Percentiles rank a stretch among this genome's conserved stretches.
Evolutionary conservation across 2,797 vertebrate genomes (phyloP).

Genomic region (Xenentodon cancila): DNA sequence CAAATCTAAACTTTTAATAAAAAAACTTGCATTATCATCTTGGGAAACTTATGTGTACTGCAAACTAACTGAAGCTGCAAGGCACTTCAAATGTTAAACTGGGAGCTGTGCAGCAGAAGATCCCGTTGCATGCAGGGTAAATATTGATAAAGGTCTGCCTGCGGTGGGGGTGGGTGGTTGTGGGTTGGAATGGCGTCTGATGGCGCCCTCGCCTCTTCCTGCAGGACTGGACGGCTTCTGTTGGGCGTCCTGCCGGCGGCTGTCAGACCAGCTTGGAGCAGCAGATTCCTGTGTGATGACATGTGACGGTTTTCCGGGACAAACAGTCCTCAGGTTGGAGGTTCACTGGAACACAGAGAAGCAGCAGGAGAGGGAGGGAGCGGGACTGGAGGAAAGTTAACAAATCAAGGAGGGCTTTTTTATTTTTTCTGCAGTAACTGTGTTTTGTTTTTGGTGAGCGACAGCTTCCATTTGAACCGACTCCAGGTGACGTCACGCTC

Average conservation of each 20-base stretch:
- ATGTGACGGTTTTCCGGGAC: constrained; percentile 30
- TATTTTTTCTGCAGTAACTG: background rate
- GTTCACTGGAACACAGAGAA: constrained; percentile 18
- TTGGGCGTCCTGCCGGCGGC: background rate
- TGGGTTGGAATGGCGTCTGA: background rate
- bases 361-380: background rate
- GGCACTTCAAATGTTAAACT: too few species aligned
- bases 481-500: constrained; percentile 25
- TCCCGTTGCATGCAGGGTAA: too few species aligned
- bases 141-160: too few species aligned
- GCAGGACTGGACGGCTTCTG: constrained; percentile 5
- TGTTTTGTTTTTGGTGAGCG: background rate
- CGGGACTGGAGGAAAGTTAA: constrained; percentile 16
- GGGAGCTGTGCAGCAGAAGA: too few species aligned
- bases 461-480: constrained; percentile 7
- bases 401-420: background rate
- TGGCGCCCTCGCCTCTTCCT: constrained; percentile 12
- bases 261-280: background rate
- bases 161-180: background rate
- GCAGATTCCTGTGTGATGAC: constrained; percentile 37
- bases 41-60: too few species aligned
- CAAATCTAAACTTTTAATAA: too few species aligned
- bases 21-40: too few species aligned
- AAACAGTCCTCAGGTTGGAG: constrained; percentile 43
- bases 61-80: too few species aligned